These are phyloP conservation scores for Drosophila pegasa DNA, from an alignment of 2,888 invertebrate genomes.

Conservation along the genomic window DNA sequence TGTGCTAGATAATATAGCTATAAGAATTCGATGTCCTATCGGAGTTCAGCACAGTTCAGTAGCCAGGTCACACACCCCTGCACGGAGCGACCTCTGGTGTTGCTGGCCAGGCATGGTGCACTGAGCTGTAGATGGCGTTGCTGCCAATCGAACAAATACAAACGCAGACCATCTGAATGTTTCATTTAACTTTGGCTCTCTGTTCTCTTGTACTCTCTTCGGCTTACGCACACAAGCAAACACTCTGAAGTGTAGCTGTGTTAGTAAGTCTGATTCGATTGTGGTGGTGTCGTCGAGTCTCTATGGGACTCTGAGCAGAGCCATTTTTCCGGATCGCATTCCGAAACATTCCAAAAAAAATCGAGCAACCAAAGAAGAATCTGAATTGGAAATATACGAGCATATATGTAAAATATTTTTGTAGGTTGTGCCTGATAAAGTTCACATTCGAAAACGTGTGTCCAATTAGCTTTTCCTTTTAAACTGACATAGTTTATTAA, in stretches of 20 bases:
- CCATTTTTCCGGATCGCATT: constrained; percentile 56
- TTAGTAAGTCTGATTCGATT: constrained; percentile 67
- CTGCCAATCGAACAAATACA: constrained; percentile 12
- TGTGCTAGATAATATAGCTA: neutral
- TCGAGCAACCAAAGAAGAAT: neutral
- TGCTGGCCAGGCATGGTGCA: constrained; percentile 20
- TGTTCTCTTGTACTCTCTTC: constrained; percentile 44
- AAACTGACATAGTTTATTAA: neutral
- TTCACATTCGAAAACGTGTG: constrained; percentile 9
- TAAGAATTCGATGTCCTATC: constrained; percentile 33
- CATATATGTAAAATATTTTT: no score
- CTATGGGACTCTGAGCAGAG: constrained; percentile 61
- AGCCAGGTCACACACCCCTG: constrained; percentile 40
- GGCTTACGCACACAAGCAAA: constrained; percentile 53
- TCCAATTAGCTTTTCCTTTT: constrained; percentile 35
- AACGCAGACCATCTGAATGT: neutral
- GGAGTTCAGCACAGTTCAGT: constrained; percentile 21
- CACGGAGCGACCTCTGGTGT: constrained; percentile 66
- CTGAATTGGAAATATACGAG: neutral
- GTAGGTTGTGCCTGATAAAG: neutral
- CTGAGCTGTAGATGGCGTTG: constrained; percentile 60
- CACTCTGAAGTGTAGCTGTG: constrained; percentile 31
- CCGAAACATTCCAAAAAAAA: constrained; percentile 41
- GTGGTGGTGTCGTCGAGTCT: constrained; percentile 40
- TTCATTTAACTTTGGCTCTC: constrained; percentile 11